Conservation (phyloP, 2,113 vertebrate genomes). For the Pomatostomus ruficeps region DNA sequence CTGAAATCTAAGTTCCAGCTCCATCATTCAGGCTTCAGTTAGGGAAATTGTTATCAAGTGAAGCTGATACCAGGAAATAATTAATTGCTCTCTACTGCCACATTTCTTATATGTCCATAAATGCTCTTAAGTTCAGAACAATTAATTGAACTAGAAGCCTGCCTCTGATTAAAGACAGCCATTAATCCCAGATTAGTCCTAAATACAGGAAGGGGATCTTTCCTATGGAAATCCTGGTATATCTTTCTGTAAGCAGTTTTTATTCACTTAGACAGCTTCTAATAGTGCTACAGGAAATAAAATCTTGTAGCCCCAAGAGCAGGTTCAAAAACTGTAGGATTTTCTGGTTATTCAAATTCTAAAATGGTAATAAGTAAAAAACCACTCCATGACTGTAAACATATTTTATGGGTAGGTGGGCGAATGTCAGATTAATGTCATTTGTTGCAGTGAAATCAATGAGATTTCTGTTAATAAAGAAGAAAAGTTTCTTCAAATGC, state of each 20-base stretch:
- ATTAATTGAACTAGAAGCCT: background rate
- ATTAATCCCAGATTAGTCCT: background rate
- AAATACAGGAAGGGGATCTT: background rate
- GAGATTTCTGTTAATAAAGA: background rate
- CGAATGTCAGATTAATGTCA: background rate
- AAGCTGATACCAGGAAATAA: background rate
- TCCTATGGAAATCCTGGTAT: background rate
- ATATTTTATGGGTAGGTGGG: background rate
- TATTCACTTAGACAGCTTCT: background rate
- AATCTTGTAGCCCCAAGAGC: background rate
- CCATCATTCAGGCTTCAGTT: background rate
- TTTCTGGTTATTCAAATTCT: background rate
- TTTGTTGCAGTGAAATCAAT: background rate
- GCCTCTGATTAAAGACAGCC: background rate
- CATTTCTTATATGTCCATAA: background rate
- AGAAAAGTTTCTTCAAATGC: background rate
- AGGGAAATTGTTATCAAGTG: background rate
- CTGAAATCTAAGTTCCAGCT: background rate
- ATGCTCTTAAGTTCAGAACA: background rate
- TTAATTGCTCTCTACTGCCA: background rate
- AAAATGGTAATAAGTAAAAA: background rate
- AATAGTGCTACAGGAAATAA: background rate
- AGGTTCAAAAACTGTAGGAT: background rate
- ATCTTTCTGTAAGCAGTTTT: background rate
- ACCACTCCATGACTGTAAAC: background rate